phyloP scores from a whole-genome alignment of 2,888 invertebrate species.

The Coenonympha glycerion region DNA sequence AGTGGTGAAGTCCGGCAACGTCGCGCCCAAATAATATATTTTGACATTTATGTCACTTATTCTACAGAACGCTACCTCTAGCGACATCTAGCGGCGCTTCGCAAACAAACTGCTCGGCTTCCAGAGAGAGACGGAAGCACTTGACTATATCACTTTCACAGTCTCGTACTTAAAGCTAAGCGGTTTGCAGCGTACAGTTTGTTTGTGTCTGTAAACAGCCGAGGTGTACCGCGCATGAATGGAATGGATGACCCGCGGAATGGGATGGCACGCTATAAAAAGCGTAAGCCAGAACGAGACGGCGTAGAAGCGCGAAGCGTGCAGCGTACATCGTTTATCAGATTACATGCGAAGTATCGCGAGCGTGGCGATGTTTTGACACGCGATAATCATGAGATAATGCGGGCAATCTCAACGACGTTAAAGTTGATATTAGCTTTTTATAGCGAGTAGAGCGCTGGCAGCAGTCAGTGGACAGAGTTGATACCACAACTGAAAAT shows the following conservation, averaged over 20 bases:
- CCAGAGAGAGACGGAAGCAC: slow-evolving; percentile 63
- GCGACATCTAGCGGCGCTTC: slow-evolving; percentile 62
- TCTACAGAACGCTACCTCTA: slow-evolving; percentile 51
- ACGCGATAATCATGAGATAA: slow-evolving; percentile 77
- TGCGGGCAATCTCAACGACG: slow-evolving; percentile 71
- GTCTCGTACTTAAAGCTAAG: slow-evolving; percentile 75
- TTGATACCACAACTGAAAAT: slow-evolving; percentile 49
- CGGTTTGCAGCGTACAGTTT: slow-evolving; percentile 75
- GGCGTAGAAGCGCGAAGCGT: slow-evolving; percentile 60
- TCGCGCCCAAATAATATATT: slow-evolving; percentile 69
- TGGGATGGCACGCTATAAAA: slow-evolving; percentile 41
- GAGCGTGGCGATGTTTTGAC: slow-evolving; percentile 77
- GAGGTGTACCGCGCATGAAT: slow-evolving; percentile 75
- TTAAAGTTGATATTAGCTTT: slow-evolving; percentile 75
- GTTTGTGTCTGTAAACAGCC: slow-evolving; percentile 76
- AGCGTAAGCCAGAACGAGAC: slow-evolving; percentile 43
- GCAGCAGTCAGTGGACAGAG: slow-evolving; percentile 55
- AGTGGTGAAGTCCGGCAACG: slow-evolving; percentile 74
- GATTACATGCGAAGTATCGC: slow-evolving; percentile 77
- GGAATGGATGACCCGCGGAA: slow-evolving; percentile 69
- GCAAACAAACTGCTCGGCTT: slow-evolving; percentile 54
- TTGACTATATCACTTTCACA: slow-evolving; percentile 76
- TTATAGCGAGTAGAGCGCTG: slow-evolving; percentile 58
- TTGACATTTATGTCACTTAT: slow-evolving; percentile 64
- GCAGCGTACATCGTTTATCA: slow-evolving; percentile 77